These are phyloP conservation scores for Tetragonisca angustula DNA, from an alignment of 2,888 invertebrate species.

Conservation along the genomic window DNA sequence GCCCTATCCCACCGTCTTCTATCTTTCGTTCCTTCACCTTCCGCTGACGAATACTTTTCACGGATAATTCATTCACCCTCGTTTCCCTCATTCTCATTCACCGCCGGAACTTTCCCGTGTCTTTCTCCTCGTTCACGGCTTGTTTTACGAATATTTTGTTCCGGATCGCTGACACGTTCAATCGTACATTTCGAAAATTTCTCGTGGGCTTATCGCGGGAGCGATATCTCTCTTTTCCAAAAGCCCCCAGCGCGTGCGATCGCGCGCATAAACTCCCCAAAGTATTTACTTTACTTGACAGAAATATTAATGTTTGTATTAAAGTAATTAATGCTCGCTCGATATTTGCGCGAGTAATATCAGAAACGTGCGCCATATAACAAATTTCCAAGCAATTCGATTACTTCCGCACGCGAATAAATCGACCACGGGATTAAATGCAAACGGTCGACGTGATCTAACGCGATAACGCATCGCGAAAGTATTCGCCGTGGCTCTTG, in stretches of 20 bases:
- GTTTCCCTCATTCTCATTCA: slow-evolving; percentile 10
- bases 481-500: neutral
- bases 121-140: slow-evolving; percentile 22
- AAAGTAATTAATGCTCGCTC: slow-evolving; percentile 26
- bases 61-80: slow-evolving; percentile 49
- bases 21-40: slow-evolving; percentile 25
- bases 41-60: slow-evolving; percentile 23
- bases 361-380: neutral
- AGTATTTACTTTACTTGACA: neutral
- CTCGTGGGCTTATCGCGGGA: slow-evolving; percentile 63
- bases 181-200: slow-evolving; percentile 20
- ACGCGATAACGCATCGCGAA: neutral
- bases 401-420: neutral
- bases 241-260: neutral
- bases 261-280: neutral
- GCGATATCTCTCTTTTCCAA: neutral
- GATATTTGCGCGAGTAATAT: slow-evolving; percentile 25
- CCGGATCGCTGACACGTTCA: slow-evolving; percentile 6
- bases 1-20: too few species aligned
- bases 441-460: neutral
- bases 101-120: neutral
- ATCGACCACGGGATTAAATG: slow-evolving; percentile 3
- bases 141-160: slow-evolving; percentile 36
- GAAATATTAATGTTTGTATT: slow-evolving; percentile 20
- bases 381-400: too few species aligned